These are phyloP conservation scores for Galbula dea DNA, from an alignment of 2,113 vertebrate species.

Conservation along the genomic window DNA sequence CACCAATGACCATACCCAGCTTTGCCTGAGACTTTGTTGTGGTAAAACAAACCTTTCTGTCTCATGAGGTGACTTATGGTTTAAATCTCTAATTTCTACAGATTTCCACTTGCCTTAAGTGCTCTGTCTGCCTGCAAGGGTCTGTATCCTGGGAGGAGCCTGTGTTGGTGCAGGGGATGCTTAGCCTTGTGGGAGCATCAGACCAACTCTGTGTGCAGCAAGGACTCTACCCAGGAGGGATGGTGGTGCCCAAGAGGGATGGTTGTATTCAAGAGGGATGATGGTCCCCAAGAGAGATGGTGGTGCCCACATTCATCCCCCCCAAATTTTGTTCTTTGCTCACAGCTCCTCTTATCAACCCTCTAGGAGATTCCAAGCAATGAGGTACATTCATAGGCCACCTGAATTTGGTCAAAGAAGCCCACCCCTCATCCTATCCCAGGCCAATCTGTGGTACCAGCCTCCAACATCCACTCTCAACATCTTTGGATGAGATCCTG, in stretches of 20 bases:
- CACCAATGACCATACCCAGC: not conserved
- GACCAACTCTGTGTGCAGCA: not conserved
- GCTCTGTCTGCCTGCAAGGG: not conserved
- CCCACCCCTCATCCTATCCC: not conserved
- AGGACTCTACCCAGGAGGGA: not conserved
- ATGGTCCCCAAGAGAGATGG: no score
- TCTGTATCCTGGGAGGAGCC: not conserved
- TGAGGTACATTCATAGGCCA: not conserved
- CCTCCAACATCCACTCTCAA: not conserved
- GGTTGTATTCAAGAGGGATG: no score
- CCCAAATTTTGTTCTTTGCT: not conserved
- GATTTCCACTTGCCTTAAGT: not conserved
- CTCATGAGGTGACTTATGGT: not conserved
- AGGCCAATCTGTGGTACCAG: not conserved
- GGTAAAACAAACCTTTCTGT: not conserved
- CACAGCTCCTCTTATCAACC: not conserved
- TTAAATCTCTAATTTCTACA: not conserved
- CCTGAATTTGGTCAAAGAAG: not conserved
- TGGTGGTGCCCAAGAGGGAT: no score
- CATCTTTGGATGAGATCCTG: not conserved
- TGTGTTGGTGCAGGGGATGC: not conserved
- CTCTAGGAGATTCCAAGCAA: not conserved
- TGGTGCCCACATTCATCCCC: not conserved
- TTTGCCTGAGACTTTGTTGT: no score
- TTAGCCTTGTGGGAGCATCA: accelerated